Conservation (phyloP, 2,797 vertebrate species). For the Diplodus puntazzo region DNA sequence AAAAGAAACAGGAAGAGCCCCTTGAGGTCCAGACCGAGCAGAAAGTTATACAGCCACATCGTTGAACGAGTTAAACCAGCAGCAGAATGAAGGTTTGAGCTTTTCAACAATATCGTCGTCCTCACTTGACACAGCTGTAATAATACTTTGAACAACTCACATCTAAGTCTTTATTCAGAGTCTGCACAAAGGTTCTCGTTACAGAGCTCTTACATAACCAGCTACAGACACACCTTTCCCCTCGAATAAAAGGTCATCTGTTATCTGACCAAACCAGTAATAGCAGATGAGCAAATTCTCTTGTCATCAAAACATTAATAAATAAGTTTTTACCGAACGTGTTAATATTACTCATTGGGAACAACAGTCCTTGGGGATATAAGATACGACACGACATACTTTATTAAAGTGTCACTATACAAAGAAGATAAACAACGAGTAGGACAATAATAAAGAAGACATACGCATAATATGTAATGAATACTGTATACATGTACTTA, state of each 20-base stretch:
- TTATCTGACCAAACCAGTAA: neutral
- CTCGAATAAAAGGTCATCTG: neutral
- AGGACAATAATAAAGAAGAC: too few species aligned
- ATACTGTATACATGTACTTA: too few species aligned
- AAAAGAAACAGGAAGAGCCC: constrained; percentile 75
- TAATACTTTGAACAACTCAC: too few species aligned
- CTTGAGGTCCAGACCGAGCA: constrained; percentile 59
- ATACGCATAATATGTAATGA: too few species aligned
- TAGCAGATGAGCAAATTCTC: neutral
- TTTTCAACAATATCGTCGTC: neutral
- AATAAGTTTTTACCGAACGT: neutral
- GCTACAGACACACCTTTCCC: neutral
- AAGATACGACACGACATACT: too few species aligned
- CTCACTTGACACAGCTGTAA: neutral
- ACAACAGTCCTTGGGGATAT: too few species aligned
- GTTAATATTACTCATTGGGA: neutral
- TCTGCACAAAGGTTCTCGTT: neutral
- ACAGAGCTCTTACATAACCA: neutral
- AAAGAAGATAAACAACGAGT: too few species aligned
- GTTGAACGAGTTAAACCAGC: neutral
- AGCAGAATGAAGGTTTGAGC: neutral
- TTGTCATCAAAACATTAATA: neutral
- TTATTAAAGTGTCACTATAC: too few species aligned
- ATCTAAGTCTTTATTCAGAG: neutral
- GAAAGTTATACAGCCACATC: constrained; percentile 63